Percentiles rank a stretch among this genome's conserved stretches.
Evolutionary conservation across 1,140 invertebrate species (phyloP).

Genomic region (Xylocopa sonorina): DNA sequence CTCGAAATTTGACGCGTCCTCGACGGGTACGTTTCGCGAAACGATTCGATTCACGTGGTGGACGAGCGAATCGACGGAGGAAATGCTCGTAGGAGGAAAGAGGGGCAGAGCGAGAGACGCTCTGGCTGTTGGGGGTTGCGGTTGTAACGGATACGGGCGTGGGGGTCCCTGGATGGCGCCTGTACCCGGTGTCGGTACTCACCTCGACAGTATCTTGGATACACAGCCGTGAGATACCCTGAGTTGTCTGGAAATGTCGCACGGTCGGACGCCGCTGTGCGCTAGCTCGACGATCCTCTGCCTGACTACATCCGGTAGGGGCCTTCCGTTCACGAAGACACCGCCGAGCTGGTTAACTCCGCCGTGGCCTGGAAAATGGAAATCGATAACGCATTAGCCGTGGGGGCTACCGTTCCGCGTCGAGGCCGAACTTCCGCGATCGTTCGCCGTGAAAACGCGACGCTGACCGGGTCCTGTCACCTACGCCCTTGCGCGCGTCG

Average conservation of each 20-base stretch:
- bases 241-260: conserved; percentile 95
- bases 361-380: conserved; percentile 89
- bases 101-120: conserved; percentile 1
- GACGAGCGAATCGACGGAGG: conserved; percentile 14
- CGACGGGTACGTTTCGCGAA: too few relatives aligned
- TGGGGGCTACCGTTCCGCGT: conserved; percentile 14
- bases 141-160: conserved; percentile 64
- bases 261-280: conserved; percentile 96
- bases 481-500: too few relatives aligned
- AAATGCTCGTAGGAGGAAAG: conserved; percentile 13
- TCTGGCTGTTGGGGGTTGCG: conserved; percentile 34
- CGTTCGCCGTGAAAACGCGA: conserved; percentile 7
- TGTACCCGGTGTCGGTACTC: conserved; percentile 76
- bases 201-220: conserved; percentile 97
- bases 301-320: conserved; percentile 95
- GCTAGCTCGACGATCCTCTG: conserved; percentile 97
- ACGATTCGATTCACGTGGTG: too few relatives aligned
- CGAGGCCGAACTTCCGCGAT: neutral
- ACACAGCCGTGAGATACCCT: conserved; percentile 96
- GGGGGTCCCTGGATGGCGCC: conserved; percentile 39
- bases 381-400: conserved; percentile 71
- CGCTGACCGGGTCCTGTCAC: neutral
- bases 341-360: conserved; percentile 98
- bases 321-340: conserved; percentile 97
- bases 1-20: too few relatives aligned